These are phyloP conservation scores for Hypsibius dujardini DNA, from an alignment of 1,140 invertebrate genomes.

Conservation along the genomic window DNA sequence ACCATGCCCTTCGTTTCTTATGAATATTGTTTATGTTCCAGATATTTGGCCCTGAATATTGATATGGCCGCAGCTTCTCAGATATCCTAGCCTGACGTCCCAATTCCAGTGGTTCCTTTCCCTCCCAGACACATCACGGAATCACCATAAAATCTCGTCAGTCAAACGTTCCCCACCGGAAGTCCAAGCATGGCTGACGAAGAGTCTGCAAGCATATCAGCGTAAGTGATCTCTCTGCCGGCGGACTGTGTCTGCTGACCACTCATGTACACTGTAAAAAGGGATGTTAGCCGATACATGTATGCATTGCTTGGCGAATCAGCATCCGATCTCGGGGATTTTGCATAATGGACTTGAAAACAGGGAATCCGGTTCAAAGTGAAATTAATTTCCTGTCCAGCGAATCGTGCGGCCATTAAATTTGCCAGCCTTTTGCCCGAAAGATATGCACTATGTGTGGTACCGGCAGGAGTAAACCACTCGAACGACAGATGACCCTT, in stretches of 20 bases:
- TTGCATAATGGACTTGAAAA: background rate
- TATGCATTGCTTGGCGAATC: background rate
- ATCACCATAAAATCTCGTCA: no score
- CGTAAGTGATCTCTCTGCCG: conserved; percentile 10
- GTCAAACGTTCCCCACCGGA: no score
- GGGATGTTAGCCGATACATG: background rate
- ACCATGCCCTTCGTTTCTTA: no score
- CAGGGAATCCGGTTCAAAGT: background rate
- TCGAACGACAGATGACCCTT: background rate
- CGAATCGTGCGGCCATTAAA: background rate
- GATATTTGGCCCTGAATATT: no score
- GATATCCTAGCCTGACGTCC: no score
- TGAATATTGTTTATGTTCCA: no score
- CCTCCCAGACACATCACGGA: no score
- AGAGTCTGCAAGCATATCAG: conserved; percentile 2
- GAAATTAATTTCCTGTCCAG: conserved; percentile 17
- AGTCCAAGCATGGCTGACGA: background rate
- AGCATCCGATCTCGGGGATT: background rate
- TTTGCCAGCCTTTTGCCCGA: background rate
- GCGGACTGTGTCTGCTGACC: background rate
- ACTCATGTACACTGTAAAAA: background rate
- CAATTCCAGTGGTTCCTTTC: no score
- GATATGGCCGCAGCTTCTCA: no score
- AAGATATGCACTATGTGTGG: background rate
- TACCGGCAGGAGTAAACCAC: no score